phyloP scores from a whole-genome alignment of 2,888 invertebrate species.

The Dolomedes plantarius region DNA sequence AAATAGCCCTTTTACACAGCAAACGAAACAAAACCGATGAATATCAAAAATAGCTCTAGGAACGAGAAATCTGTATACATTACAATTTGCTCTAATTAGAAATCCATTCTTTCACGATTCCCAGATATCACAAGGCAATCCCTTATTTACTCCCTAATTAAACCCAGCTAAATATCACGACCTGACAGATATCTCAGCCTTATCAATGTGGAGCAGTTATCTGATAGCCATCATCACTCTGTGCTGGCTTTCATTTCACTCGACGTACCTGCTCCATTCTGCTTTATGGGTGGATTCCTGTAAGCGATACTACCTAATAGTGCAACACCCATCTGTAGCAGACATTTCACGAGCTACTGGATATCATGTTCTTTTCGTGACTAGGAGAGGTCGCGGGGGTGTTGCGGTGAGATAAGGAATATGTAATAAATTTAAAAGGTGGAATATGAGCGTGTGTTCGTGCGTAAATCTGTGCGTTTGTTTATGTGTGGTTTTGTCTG shows the following conservation, averaged over 20 bases:
- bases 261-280: neutral
- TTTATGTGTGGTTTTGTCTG: too few species aligned
- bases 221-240: neutral
- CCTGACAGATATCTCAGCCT: neutral
- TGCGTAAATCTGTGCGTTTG: too few species aligned
- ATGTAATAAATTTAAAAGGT: neutral
- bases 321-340: neutral
- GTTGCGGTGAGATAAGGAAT: slow-evolving; percentile 18
- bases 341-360: slow-evolving; percentile 35
- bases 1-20: too few species aligned
- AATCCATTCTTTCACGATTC: neutral
- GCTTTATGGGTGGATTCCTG: neutral
- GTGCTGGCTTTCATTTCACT: neutral
- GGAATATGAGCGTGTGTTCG: too few species aligned
- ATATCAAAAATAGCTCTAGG: too few species aligned
- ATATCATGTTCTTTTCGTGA: slow-evolving; percentile 24
- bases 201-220: neutral
- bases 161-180: neutral
- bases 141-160: neutral
- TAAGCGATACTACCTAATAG: neutral
- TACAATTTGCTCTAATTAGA: neutral
- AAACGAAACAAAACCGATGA: too few species aligned
- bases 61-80: too few species aligned
- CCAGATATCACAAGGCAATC: neutral
- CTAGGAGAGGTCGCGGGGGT: slow-evolving; percentile 13